Conservation (phyloP, 2,888 invertebrate genomes). For the Macaria notata region DNA sequence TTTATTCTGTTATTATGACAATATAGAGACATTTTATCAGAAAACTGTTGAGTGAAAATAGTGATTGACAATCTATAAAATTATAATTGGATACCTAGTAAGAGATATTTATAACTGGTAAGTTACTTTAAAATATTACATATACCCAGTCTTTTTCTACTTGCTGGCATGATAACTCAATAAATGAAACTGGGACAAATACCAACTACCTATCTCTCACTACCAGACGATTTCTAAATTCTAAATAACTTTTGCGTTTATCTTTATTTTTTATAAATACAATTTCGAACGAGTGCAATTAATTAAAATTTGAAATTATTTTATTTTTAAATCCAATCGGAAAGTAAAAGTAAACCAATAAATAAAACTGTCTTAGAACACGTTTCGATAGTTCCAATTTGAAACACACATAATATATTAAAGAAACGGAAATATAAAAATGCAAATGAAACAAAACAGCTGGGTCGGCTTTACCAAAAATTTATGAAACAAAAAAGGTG, state of each 20-base stretch:
- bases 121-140: no score
- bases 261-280: no score
- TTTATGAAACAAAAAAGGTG: conserved; percentile 47
- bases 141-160: no score
- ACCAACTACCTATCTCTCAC: no score
- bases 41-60: conserved; percentile 8
- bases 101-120: background rate
- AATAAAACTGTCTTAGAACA: conserved; percentile 18
- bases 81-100: background rate
- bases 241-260: no score
- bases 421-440: conserved; percentile 57
- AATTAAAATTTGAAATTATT: no score
- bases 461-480: conserved; percentile 47
- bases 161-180: no score
- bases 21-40: conserved; percentile 7
- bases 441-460: conserved; percentile 61
- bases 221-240: no score
- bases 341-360: conserved; percentile 11
- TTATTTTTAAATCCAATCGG: no score
- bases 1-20: conserved; percentile 14
- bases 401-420: conserved; percentile 29
- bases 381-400: conserved; percentile 28
- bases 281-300: no score
- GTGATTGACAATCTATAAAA: background rate
- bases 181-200: no score